These are phyloP conservation scores for Girardinichthys multiradiatus DNA, from an alignment of 2,113 vertebrate genomes.

Conservation along the genomic window DNA sequence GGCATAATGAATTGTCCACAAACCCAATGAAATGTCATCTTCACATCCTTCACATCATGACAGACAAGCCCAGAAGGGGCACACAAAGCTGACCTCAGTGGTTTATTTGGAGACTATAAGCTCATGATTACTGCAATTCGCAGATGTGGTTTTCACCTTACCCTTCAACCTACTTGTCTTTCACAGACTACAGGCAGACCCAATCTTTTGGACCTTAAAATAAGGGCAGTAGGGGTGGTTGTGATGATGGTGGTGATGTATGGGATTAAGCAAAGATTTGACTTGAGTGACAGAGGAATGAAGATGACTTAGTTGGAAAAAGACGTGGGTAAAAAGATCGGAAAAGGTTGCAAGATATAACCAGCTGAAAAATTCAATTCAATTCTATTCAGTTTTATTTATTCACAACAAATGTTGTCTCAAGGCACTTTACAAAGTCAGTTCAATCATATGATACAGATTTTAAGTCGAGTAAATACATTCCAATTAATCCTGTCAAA, in stretches of 20 bases:
- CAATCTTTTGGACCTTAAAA: slow-evolving; percentile 13
- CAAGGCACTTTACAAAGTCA: too few species aligned
- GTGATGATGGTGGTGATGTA: slow-evolving; percentile 40
- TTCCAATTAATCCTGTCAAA: too few species aligned
- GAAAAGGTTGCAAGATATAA: slow-evolving; percentile 7
- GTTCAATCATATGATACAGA: too few species aligned
- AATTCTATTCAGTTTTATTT: too few species aligned
- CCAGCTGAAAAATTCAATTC: too few species aligned
- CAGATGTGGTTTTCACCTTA: slow-evolving; percentile 61
- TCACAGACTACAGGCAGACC: slow-evolving; percentile 39
- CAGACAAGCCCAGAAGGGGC: slow-evolving; percentile 36
- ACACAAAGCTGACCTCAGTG: slow-evolving; percentile 71
- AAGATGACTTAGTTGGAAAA: slow-evolving; percentile 10
- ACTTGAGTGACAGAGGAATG: slow-evolving; percentile 41
- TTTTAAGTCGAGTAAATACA: too few species aligned
- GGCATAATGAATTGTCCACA: slow-evolving; percentile 14
- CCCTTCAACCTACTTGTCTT: slow-evolving; percentile 49
- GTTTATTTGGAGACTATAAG: slow-evolving; percentile 73
- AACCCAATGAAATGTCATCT: slow-evolving; percentile 27
- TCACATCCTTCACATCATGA: slow-evolving; percentile 24
- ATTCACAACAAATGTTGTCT: too few species aligned
- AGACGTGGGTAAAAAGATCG: slow-evolving; percentile 4
- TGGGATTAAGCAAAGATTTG: slow-evolving; percentile 65
- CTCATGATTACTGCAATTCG: slow-evolving; percentile 76
- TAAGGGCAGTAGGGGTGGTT: slow-evolving; percentile 14